Conservation (phyloP, 30 jellyfish, hydroid and myxozoan genomes). For the Cassiopea xamachana region DNA sequence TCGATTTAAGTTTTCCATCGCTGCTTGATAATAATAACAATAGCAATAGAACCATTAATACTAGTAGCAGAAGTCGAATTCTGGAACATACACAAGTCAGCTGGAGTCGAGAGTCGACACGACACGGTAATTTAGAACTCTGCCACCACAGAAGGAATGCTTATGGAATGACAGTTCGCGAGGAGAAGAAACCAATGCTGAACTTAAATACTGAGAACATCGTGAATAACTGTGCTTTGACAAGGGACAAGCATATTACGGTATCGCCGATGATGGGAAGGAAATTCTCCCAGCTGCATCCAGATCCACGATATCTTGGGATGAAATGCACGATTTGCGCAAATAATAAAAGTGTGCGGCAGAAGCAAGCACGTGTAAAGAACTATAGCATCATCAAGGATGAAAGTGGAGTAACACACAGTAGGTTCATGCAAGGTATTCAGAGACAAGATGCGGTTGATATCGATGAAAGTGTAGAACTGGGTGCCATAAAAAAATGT, state of each 20-base stretch:
- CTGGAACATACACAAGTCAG: background rate
- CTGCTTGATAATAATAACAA: conserved; percentile 17
- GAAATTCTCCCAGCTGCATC: background rate
- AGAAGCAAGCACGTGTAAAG: conserved; percentile 4
- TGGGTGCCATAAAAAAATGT: conserved; percentile 35
- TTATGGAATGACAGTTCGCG: background rate
- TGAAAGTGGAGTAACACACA: background rate
- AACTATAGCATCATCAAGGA: conserved; percentile 13
- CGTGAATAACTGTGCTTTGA: background rate
- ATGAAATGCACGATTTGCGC: conserved; percentile 8
- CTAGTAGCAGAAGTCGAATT: background rate
- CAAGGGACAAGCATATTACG: conserved; percentile 6
- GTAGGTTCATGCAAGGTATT: background rate
- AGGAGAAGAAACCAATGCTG: background rate
- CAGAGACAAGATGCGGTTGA: conserved; percentile 30
- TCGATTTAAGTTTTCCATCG: conserved; percentile 19
- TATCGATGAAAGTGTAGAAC: conserved; percentile 2
- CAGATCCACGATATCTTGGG: background rate
- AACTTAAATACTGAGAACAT: background rate
- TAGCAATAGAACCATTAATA: background rate
- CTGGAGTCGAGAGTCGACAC: conserved; percentile 1
- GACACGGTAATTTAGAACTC: background rate
- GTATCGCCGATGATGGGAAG: background rate
- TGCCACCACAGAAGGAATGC: background rate
- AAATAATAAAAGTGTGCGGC: background rate